These are phyloP conservation scores for Xanthia togata DNA, from an alignment of 2,888 invertebrate genomes.

Conservation along the genomic window DNA sequence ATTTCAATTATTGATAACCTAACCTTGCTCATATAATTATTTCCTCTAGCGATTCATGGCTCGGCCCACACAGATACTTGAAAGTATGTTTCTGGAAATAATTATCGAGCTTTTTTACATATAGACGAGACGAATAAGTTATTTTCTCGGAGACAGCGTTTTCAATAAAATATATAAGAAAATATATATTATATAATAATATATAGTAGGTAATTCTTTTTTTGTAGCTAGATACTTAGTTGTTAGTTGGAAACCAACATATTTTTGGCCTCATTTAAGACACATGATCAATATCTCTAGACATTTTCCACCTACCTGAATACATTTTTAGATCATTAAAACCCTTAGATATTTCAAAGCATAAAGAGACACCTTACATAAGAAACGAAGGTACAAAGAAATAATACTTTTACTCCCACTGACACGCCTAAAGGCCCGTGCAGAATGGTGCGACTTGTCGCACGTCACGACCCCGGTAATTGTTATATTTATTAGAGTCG, in stretches of 20 bases:
- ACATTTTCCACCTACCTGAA: neutral
- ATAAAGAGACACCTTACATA: neutral
- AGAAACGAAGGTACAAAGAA: no score
- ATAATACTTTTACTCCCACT: no score
- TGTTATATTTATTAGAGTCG: no score
- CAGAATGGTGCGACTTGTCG: no score
- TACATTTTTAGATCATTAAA: neutral
- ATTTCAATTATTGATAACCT: neutral
- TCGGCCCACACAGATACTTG: neutral
- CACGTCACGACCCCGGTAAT: no score
- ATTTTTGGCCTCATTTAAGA: neutral
- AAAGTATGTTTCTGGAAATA: neutral
- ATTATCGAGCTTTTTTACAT: neutral
- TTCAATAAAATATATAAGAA: neutral
- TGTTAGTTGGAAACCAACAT: neutral
- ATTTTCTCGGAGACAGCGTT: neutral
- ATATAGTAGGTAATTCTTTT: no score
- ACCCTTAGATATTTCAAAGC: neutral
- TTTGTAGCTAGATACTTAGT: neutral
- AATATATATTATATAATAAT: neutral
- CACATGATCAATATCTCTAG: neutral
- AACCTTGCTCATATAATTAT: neutral
- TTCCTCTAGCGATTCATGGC: neutral
- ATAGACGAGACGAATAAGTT: neutral
- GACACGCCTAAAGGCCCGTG: no score